Conservation (phyloP, 2,113 vertebrate species). For the Rhinolophus sinicus region DNA sequence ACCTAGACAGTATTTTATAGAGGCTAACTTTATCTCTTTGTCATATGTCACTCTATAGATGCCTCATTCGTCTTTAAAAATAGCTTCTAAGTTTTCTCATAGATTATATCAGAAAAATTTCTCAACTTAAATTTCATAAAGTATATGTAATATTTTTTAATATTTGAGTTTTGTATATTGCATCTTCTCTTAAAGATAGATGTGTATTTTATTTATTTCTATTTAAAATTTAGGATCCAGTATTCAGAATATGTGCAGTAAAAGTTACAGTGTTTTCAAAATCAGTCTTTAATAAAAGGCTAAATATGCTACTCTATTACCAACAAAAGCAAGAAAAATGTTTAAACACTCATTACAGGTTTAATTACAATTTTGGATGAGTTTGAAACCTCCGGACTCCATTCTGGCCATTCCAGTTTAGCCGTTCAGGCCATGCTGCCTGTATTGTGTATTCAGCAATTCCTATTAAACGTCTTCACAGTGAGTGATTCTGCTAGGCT, state of each 20-base stretch:
- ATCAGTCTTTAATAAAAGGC: not conserved
- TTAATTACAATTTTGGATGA: slow-evolving; percentile 82
- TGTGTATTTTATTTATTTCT: slow-evolving; percentile 35
- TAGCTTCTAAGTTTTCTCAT: not conserved
- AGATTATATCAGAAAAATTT: slow-evolving; percentile 20
- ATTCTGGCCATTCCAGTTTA: slow-evolving; percentile 77
- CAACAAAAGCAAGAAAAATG: not conserved
- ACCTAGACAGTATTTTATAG: slow-evolving; percentile 44
- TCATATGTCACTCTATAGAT: slow-evolving; percentile 16
- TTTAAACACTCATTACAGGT: slow-evolving; percentile 74
- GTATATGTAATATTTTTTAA: slow-evolving; percentile 7
- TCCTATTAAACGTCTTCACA: slow-evolving; percentile 87
- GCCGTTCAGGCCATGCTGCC: slow-evolving; percentile 78
- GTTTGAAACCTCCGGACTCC: slow-evolving; percentile 79
- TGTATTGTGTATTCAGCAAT: slow-evolving; percentile 84
- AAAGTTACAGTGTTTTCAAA: slow-evolving; percentile 72
- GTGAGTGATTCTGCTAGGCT: slow-evolving; percentile 79
- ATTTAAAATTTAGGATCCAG: slow-evolving; percentile 10
- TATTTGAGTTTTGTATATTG: not conserved
- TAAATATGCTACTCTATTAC: slow-evolving; percentile 62
- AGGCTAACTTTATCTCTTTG: slow-evolving; percentile 65
- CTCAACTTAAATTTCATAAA: not conserved
- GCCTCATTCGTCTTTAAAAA: not conserved
- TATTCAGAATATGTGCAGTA: slow-evolving; percentile 46
- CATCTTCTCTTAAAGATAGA: slow-evolving; percentile 9